Conservation (phyloP, 2,888 invertebrate species). For the Cephus nigrinus region DNA sequence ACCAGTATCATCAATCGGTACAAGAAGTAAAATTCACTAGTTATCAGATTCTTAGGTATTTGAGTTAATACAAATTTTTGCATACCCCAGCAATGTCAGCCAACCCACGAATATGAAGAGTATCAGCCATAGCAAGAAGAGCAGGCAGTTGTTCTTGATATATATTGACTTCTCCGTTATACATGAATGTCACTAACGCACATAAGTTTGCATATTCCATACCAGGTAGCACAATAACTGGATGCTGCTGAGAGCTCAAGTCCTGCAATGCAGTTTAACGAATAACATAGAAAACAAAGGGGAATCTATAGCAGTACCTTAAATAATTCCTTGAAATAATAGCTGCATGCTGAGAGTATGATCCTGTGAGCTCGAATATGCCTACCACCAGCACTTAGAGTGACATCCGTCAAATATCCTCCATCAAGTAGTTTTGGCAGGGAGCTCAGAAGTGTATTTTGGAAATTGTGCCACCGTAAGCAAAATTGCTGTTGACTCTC, state of each 20-base stretch:
- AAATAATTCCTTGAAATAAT: slow-evolving; percentile 89
- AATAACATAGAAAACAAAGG: slow-evolving; percentile 13
- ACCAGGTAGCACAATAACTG: slow-evolving; percentile 78
- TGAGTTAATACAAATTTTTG: background rate
- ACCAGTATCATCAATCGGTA: background rate
- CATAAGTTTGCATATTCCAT: slow-evolving; percentile 78
- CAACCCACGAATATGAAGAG: slow-evolving; percentile 84
- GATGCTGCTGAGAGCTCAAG: slow-evolving; percentile 76
- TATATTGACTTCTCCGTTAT: slow-evolving; percentile 88
- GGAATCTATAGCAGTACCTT: slow-evolving; percentile 69
- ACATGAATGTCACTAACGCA: slow-evolving; percentile 87
- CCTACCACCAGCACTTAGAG: slow-evolving; percentile 85
- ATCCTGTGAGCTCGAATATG: slow-evolving; percentile 88
- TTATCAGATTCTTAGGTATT: background rate
- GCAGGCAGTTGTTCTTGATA: slow-evolving; percentile 83
- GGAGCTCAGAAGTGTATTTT: slow-evolving; percentile 82
- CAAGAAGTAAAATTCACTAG: background rate
- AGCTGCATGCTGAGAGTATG: slow-evolving; percentile 89
- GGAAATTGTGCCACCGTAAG: slow-evolving; percentile 84
- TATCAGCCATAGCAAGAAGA: slow-evolving; percentile 81
- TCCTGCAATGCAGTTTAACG: slow-evolving; percentile 68
- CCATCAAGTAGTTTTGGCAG: slow-evolving; percentile 82
- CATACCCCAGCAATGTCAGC: slow-evolving; percentile 83
- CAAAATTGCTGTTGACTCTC: slow-evolving; percentile 82
- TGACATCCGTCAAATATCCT: slow-evolving; percentile 87